Conservation (phyloP, 53 echinoderm and acorn worm genomes). For the Mesocentrotus franciscanus region DNA sequence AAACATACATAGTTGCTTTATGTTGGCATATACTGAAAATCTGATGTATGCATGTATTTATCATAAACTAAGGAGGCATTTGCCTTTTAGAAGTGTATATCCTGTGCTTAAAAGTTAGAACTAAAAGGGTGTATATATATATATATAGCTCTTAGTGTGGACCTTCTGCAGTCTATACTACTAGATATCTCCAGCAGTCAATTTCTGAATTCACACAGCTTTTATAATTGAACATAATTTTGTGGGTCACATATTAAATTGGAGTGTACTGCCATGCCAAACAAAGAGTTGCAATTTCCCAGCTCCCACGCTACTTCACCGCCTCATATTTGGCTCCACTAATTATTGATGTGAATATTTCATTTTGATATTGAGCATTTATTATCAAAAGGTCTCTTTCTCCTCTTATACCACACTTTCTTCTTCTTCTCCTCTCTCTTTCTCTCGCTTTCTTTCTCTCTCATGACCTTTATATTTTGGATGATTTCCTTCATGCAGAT, state of each 20-base stretch:
- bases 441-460: neutral
- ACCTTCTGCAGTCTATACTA: neutral
- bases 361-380: slow-evolving; percentile 2
- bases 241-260: slow-evolving; percentile 40
- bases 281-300: slow-evolving; percentile 8
- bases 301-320: neutral
- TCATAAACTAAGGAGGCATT: neutral
- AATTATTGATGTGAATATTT: slow-evolving; percentile 38
- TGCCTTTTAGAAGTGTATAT: too few relatives aligned
- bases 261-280: neutral
- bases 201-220: slow-evolving; percentile 8
- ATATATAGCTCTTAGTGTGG: neutral
- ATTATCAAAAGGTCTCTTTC: neutral
- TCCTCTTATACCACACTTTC: neutral
- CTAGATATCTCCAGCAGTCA: neutral
- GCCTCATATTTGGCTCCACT: neutral
- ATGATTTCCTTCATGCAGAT: too few relatives aligned
- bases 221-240: slow-evolving; percentile 39
- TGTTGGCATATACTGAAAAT: neutral
- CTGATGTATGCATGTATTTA: neutral
- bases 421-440: neutral
- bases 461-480: neutral
- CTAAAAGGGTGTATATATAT: too few relatives aligned
- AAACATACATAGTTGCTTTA: neutral
- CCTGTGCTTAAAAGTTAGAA: too few relatives aligned